Percentiles rank a stretch among this genome's conserved stretches.
Evolutionary conservation across 2,113 vertebrate genomes (phyloP).

Genomic region (Megalops atlanticus): DNA sequence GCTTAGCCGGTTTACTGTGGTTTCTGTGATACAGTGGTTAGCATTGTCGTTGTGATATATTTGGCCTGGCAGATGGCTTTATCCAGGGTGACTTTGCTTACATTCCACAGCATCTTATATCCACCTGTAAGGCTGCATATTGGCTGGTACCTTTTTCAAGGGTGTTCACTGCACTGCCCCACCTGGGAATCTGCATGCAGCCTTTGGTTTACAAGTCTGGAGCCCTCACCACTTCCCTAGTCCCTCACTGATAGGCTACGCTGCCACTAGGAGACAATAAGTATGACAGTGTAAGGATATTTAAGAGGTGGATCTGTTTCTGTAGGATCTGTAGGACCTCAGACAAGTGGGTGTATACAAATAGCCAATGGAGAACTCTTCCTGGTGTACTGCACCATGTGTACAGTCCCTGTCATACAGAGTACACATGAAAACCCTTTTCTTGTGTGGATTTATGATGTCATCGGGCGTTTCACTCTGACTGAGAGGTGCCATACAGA

Average conservation of each 20-base stretch:
- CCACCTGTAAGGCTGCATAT: not conserved
- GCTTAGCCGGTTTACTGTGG: not conserved
- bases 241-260: not conserved
- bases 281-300: not conserved
- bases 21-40: not conserved
- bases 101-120: not conserved
- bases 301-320: not conserved
- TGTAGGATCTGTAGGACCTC: not conserved
- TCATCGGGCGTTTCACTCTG: not conserved
- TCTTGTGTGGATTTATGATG: conserved; percentile 7
- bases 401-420: not conserved
- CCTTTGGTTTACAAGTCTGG: not conserved
- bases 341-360: not conserved
- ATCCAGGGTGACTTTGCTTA: not conserved
- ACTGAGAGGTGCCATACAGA: not conserved
- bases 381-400: not conserved
- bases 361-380: not conserved
- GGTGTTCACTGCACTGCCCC: not conserved
- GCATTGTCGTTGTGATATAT: not conserved
- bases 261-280: not conserved
- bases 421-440: not conserved
- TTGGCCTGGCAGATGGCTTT: not conserved
- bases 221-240: not conserved
- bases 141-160: not conserved
- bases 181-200: not conserved